Base-by-base conservation (phyloP, 2,797 vertebrate species). In the Muscicapa striata region DNA sequence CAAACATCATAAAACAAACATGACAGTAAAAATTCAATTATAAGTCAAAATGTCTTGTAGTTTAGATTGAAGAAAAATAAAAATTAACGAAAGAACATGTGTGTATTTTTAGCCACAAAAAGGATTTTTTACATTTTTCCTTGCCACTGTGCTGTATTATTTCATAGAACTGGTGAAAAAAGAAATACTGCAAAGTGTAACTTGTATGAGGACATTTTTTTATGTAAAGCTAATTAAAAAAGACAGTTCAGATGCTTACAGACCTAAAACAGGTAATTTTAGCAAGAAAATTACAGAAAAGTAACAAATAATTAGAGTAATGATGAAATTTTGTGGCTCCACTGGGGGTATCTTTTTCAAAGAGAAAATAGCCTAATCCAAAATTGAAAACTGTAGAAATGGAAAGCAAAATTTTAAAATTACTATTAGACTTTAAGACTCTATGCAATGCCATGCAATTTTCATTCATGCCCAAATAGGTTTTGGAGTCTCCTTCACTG, bases 21-120 rank as follows among this genome's bases (percentile, higher is more conserved):
- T 63, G 62, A 72, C 63, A 88, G 74, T 93, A 87, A 88, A 93
- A 94, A 79, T 89, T 74, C 62, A 93, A 81, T 92, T 91, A 38
- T 66, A 89, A 92, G 61, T 81, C 61, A 89, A 89, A 89, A 58
- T 84, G 46, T 54, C 64, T 70, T 49, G 27, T 61, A 30, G 30
- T 46, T 89, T 93, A 74, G 41, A 48, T 74, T 74, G 87, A 80
- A 89, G 46, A 41, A 83, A 91, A 76, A 89, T 68, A 62, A 74
- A 85, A 67, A 26, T 58, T 84, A 81, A 58, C 59, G 64, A 34
- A 91, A 91, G 34, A 91, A 32, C 10, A 29, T 51, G 22, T 18
- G 11, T 76, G 15, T 69, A 77, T 80, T 74, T 92, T 70, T 91
- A 87, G 66, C 45, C 15, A 55, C 34, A 62, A 77, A 80, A 94